Evolutionary conservation across 2,888 invertebrate genomes (phyloP), one percentile per base, ranked within the genome.

Genomic region (Auanema freiburgensis): DNA sequence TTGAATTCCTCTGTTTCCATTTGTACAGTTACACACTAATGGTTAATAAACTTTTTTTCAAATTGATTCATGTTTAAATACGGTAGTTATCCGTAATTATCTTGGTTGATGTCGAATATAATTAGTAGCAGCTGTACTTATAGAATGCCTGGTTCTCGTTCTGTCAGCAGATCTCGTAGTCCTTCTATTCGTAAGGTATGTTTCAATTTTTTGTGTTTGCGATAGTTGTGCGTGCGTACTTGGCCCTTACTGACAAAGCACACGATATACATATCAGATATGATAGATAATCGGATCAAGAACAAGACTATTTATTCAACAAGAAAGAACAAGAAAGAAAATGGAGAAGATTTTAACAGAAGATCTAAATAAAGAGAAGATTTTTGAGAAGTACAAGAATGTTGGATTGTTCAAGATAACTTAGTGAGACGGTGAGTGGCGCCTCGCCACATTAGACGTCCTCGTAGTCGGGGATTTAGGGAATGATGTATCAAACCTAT

Each of bases 71-170:
- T 16, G 46, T 46, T 46, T 46, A 8, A 5, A 8, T 33, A 18
- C 46, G 46, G 21, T 46, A 6, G 16, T 46, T 46, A 10, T 3
- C 16, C 21, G 16, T 46, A 5, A 46, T 46, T 46, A 16, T 10
- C 46, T 46, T 46, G 4, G 16, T 46, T 46, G 4, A 18, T 18
- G 3, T 46, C 10, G 33, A 33, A 33, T 33, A 33, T 33, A 8
- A 33, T 33, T 33, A 33, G 33, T 33, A 33, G 33, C 3, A 33
- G 33, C 33, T 33, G 33, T 33, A 33, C 33, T 33, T 33, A n/a
- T 50, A 11, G 41, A 41, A 59, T 59, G 59, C 59, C 59, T 40
- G 52, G 59, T 52, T 59, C 59, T 21, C 59, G 59, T 42, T 59
- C 59, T 18, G 16, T 50, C 16, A 50, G n/a, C 52, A 40, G 53